phyloP scores from a whole-genome alignment of 1,140 invertebrate genomes.

The Bradynema listronoti region DNA sequence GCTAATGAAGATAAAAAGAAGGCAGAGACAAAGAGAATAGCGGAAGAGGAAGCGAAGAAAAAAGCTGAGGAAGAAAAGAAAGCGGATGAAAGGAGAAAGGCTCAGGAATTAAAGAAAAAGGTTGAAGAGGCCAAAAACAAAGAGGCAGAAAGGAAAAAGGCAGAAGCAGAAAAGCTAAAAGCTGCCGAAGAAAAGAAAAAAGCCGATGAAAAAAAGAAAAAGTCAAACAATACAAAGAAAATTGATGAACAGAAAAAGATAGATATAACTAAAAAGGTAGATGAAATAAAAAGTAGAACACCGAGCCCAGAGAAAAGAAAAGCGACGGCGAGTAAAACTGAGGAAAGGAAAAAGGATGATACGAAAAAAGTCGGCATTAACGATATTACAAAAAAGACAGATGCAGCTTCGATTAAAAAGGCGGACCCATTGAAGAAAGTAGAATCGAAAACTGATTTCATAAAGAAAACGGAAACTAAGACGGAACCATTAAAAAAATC shows the following conservation, averaged over 20 bases:
- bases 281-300: neutral
- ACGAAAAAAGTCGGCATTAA: neutral
- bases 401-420: neutral
- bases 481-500: neutral
- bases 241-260: neutral
- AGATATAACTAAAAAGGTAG: neutral
- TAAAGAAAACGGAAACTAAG: neutral
- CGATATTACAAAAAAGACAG: neutral
- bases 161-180: neutral
- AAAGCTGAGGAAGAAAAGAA: neutral
- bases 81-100: conserved; percentile 2
- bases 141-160: neutral
- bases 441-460: conserved; percentile 4
- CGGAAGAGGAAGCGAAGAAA: conserved; percentile 1
- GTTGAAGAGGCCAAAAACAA: neutral
- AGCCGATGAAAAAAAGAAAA: neutral
- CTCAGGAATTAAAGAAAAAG: too few species aligned
- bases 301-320: too few species aligned
- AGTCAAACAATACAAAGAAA: neutral
- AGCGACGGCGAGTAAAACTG: neutral
- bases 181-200: conserved; percentile 1
- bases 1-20: too few species aligned
- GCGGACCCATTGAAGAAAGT: neutral
- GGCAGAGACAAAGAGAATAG: neutral
- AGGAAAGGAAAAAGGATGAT: neutral